A percentile compares a stretch with the other conserved stretches of the same genome.
Evolutionary conservation across 2,888 invertebrate species (phyloP).

Genomic region (Cheilosia soror): DNA sequence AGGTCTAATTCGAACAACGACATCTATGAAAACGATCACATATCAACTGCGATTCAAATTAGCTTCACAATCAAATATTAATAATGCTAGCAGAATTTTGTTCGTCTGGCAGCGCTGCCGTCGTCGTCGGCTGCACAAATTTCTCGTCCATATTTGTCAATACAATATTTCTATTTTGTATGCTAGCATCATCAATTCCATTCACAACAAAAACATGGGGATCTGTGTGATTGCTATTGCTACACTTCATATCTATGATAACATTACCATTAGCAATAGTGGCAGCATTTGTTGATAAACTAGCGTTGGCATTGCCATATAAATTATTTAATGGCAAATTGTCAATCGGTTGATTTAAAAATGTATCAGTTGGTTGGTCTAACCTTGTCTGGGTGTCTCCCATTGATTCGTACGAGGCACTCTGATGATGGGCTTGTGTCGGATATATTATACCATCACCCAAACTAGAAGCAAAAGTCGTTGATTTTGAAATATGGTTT

Average conservation of each 20-base stretch:
- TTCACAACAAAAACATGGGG: constrained; percentile 66
- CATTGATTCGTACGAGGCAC: constrained; percentile 93
- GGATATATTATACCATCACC: constrained; percentile 95
- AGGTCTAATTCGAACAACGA: constrained; percentile 56
- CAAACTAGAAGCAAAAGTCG: constrained; percentile 87
- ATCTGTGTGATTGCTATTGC: constrained; percentile 60
- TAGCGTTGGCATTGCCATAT: constrained; percentile 72
- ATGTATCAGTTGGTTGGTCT: constrained; percentile 85
- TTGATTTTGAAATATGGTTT: constrained; percentile 45
- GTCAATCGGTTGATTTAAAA: constrained; percentile 79
- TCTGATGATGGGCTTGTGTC: constrained; percentile 89
- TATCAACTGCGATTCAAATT: constrained; percentile 45
- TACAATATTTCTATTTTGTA: constrained; percentile 46
- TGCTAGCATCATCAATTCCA: constrained; percentile 71
- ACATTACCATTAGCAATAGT: constrained; percentile 77
- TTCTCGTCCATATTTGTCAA: constrained; percentile 44
- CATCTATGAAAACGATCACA: constrained; percentile 44
- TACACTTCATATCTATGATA: constrained; percentile 76
- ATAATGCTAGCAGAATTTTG: constrained; percentile 70
- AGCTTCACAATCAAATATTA: constrained; percentile 63
- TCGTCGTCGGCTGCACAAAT: constrained; percentile 13
- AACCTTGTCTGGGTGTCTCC: constrained; percentile 93
- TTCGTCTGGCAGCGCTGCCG: constrained; percentile 31
- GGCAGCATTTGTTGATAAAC: constrained; percentile 71
- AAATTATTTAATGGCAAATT: constrained; percentile 78